Conservation (phyloP, 2,113 vertebrate species). For the Phoxinus phoxinus region DNA sequence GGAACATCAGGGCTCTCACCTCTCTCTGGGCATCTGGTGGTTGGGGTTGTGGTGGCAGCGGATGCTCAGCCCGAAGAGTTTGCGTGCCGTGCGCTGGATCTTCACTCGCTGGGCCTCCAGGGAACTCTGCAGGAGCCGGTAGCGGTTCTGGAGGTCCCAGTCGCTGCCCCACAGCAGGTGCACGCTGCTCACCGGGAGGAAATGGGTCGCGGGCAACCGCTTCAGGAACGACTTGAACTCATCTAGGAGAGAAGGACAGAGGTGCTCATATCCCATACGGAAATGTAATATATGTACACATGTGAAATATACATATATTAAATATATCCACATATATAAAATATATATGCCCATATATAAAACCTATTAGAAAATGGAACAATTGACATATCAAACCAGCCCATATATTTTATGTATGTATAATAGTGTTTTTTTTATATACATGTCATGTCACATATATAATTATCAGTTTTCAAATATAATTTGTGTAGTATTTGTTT, state of each 20-base stretch:
- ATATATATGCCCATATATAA: too few relatives aligned
- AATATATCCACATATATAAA: too few relatives aligned
- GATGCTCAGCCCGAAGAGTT: constrained; percentile 96
- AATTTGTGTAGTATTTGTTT: too few relatives aligned
- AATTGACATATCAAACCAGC: too few relatives aligned
- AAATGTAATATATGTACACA: too few relatives aligned
- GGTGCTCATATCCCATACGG: not conserved
- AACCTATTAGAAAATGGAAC: too few relatives aligned
- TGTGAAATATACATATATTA: too few relatives aligned
- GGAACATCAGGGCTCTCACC: constrained; percentile 72
- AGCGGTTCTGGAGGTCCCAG: constrained; percentile 98
- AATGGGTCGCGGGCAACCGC: constrained; percentile 94
- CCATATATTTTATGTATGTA: too few relatives aligned
- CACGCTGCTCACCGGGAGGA: constrained; percentile 95
- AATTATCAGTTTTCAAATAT: too few relatives aligned
- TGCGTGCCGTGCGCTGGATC: constrained; percentile 95
- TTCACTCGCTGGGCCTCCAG: constrained; percentile 91
- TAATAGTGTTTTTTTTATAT: too few relatives aligned
- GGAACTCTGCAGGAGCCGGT: constrained; percentile 93
- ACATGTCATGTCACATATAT: too few relatives aligned
- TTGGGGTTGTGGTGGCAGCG: constrained; percentile 97
- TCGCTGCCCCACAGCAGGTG: constrained; percentile 98
- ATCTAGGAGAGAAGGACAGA: constrained; percentile 72
- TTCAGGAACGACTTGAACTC: constrained; percentile 99
- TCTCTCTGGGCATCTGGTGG: constrained; percentile 98